phyloP scores from a whole-genome alignment of 2,113 vertebrate species.

The Dendrocopos noguchii region DNA sequence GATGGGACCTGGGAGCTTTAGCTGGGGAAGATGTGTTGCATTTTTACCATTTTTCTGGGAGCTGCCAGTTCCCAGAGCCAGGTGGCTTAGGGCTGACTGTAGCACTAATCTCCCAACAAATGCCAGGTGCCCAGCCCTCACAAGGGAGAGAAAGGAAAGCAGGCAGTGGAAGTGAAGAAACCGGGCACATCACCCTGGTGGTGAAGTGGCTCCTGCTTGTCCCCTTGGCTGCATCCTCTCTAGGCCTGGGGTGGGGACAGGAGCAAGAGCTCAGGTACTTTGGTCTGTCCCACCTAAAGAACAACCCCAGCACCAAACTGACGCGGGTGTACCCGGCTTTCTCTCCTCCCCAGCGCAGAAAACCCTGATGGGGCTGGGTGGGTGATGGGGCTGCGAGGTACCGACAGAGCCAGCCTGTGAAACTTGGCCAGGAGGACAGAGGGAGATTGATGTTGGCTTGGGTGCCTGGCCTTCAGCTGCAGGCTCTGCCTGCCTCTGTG shows the following conservation, averaged over 20 bases:
- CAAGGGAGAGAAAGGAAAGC: neutral
- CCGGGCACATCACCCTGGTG: rapidly evolving
- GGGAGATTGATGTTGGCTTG: slow-evolving; percentile 59
- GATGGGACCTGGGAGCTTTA: neutral
- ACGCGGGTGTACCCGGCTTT: neutral
- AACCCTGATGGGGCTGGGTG: neutral
- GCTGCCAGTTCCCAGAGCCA: rapidly evolving
- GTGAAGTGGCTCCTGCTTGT: neutral
- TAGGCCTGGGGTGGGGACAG: neutral
- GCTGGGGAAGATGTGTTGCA: neutral
- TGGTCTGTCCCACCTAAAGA: neutral
- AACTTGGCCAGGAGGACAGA: slow-evolving; percentile 58
- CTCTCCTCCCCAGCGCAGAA: neutral
- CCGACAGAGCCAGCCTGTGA: slow-evolving; percentile 40
- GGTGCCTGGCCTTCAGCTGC: slow-evolving; percentile 31
- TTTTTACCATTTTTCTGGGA: neutral
- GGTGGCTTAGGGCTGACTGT: neutral
- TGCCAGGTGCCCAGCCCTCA: neutral
- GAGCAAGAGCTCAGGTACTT: neutral
- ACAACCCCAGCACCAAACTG: neutral
- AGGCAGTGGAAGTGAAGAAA: neutral
- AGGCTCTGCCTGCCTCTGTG: slow-evolving; percentile 30
- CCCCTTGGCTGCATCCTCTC: neutral
- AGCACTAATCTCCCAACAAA: neutral
- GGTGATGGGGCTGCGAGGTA: slow-evolving; percentile 44